Percentiles rank a stretch among this genome's conserved stretches.
Conservation (phyloP, 2,113 vertebrate species). For the Dasyornis broadbenti region DNA sequence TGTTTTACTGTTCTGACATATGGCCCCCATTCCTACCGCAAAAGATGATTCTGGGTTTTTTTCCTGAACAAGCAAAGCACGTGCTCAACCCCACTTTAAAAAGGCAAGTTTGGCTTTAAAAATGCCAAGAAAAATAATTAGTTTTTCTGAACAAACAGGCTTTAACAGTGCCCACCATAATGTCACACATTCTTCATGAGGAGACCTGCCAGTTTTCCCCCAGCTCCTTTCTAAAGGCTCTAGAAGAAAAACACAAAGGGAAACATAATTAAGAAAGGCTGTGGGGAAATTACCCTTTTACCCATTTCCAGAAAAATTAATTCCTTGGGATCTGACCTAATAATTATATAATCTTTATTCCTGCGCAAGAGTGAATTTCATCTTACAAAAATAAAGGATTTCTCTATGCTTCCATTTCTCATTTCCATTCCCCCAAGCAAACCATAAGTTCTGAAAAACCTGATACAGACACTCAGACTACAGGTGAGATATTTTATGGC, state of each 20-base stretch:
- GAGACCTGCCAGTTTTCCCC: background rate
- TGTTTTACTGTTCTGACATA: background rate
- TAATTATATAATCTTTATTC: background rate
- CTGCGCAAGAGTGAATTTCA: background rate
- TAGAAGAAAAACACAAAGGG: background rate
- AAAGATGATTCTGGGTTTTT: background rate
- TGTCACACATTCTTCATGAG: background rate
- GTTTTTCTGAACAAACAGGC: slow-evolving; percentile 19
- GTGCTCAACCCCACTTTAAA: background rate
- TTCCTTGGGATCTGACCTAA: background rate
- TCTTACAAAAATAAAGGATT: background rate
- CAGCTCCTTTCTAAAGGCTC: background rate
- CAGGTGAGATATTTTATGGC: background rate
- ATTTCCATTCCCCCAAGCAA: background rate
- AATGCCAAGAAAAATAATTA: background rate
- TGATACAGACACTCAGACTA: background rate
- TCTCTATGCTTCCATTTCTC: background rate
- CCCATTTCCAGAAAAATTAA: background rate
- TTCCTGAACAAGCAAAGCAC: background rate
- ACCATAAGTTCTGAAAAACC: background rate
- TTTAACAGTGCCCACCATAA: background rate
- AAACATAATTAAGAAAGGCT: background rate
- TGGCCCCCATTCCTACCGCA: background rate
- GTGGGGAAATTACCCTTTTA: background rate
- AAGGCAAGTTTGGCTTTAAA: slow-evolving; percentile 36